Conservation (phyloP, 2,797 vertebrate genomes). For the Sebastes elongatus region DNA sequence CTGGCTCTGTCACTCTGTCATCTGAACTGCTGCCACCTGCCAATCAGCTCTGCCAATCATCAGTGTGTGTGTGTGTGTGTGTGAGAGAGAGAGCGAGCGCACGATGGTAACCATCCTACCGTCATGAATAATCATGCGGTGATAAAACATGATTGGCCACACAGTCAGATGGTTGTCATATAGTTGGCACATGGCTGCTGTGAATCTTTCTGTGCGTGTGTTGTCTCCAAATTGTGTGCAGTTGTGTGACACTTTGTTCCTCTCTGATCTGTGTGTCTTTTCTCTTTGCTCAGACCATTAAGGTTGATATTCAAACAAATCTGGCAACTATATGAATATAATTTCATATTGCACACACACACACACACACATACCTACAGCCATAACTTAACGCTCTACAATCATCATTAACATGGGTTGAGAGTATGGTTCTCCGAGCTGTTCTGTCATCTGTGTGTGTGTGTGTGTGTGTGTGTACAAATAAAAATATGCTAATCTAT, state of each 20-base stretch:
- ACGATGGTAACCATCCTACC: background rate
- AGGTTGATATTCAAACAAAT: constrained; percentile 1
- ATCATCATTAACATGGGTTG: background rate
- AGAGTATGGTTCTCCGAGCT: constrained; percentile 18
- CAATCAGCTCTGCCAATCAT: constrained; percentile 74
- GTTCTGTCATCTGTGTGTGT: background rate
- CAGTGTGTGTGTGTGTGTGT: constrained; percentile 32
- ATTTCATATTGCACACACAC: background rate
- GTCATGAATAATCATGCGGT: constrained; percentile 76
- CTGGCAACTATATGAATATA: background rate
- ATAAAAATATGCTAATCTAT: constrained; percentile 56
- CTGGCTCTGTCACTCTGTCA: constrained; percentile 69
- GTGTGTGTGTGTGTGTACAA: background rate
- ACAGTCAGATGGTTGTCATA: constrained; percentile 67
- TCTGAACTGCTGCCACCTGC: constrained; percentile 70
- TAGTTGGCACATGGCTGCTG: constrained; percentile 39
- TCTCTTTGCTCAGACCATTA: background rate
- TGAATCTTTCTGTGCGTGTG: constrained; percentile 25
- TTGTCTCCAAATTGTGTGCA: background rate
- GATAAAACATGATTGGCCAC: constrained; percentile 75
- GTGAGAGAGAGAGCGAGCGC: background rate
- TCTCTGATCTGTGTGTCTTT: background rate
- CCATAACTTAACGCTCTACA: background rate
- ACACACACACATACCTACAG: background rate
- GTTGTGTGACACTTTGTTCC: constrained; percentile 21